Percentiles rank a stretch among this genome's conserved stretches.
phyloP scores from a whole-genome alignment of 2,888 invertebrate species.

The Stenchaetothrips biformis region DNA sequence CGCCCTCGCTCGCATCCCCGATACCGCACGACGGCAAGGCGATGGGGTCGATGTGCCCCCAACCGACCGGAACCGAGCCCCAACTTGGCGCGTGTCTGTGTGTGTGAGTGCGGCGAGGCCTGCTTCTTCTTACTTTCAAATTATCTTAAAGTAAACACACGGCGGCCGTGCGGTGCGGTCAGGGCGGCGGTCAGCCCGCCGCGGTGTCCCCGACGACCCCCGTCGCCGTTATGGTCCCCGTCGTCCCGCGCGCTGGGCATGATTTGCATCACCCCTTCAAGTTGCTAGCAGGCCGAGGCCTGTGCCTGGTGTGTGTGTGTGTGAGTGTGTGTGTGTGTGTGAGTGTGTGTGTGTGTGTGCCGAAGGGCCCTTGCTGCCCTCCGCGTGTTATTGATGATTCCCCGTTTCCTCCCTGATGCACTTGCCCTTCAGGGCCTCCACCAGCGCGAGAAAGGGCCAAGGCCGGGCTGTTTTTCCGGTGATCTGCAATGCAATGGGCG shows the following conservation, averaged over 20 bases:
- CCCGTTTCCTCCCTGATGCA: not conserved
- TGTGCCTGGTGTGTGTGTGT: not conserved
- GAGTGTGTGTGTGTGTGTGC: not conserved
- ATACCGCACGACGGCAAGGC: too few relatives aligned
- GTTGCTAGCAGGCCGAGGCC: too few relatives aligned
- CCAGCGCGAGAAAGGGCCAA: not conserved
- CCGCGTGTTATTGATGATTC: slow-evolving; percentile 17
- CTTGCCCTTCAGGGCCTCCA: not conserved
- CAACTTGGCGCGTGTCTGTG: not conserved
- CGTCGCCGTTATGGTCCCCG: too few relatives aligned
- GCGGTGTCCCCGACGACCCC: too few relatives aligned
- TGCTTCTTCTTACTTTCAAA: slow-evolving; percentile 23
- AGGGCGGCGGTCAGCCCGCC: too few relatives aligned
- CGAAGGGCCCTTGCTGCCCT: not conserved
- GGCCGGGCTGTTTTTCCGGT: not conserved
- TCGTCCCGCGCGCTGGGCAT: not conserved
- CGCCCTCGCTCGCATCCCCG: not conserved
- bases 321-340: not conserved
- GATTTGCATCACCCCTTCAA: not conserved
- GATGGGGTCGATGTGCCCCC: not conserved
- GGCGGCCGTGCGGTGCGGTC: not conserved
- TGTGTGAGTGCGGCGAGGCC: not conserved
- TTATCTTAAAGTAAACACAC: slow-evolving; percentile 17
- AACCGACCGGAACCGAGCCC: not conserved
- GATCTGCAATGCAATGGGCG: slow-evolving; percentile 17